A percentile compares a stretch with the other conserved stretches of the same genome.
These are phyloP conservation scores for Heliocidaris erythrogramma DNA, from an alignment of 35 echinoderm and acorn worm species.

Conservation along the genomic window DNA sequence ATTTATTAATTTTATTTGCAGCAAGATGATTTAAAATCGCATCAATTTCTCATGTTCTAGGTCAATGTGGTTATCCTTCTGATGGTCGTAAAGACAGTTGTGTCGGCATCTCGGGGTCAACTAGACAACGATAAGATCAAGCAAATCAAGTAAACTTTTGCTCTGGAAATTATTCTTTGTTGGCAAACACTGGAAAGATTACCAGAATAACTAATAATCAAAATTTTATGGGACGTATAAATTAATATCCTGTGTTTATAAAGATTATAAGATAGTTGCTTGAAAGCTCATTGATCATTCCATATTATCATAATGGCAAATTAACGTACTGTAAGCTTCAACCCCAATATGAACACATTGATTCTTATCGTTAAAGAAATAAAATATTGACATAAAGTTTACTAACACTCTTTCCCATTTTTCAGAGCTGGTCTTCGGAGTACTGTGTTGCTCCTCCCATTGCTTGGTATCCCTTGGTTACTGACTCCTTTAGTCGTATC, in stretches of 20 bases:
- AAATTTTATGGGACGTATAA: too few species aligned
- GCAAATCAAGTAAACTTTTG: not conserved
- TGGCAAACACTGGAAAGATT: not conserved
- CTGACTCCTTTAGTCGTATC: not conserved
- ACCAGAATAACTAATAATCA: too few species aligned
- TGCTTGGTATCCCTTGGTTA: not conserved
- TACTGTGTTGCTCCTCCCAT: not conserved
- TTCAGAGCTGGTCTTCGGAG: not conserved
- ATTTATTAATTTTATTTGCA: too few species aligned
- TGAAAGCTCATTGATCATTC: too few species aligned
- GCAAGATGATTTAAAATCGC: too few species aligned
- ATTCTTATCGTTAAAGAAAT: too few species aligned
- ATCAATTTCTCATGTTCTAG: not conserved
- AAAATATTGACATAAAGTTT: not conserved
- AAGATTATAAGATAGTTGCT: too few species aligned
- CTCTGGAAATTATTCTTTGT: not conserved
- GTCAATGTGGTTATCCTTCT: not conserved
- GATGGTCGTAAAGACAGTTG: not conserved
- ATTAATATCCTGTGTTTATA: too few species aligned
- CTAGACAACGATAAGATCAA: not conserved
- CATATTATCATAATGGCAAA: too few species aligned
- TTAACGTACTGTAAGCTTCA: too few species aligned
- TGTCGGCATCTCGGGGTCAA: not conserved
- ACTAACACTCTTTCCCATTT: not conserved
- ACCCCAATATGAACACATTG: too few species aligned